phyloP scores from a whole-genome alignment of 2,797 vertebrate species.

The Acanthiza pusilla region DNA sequence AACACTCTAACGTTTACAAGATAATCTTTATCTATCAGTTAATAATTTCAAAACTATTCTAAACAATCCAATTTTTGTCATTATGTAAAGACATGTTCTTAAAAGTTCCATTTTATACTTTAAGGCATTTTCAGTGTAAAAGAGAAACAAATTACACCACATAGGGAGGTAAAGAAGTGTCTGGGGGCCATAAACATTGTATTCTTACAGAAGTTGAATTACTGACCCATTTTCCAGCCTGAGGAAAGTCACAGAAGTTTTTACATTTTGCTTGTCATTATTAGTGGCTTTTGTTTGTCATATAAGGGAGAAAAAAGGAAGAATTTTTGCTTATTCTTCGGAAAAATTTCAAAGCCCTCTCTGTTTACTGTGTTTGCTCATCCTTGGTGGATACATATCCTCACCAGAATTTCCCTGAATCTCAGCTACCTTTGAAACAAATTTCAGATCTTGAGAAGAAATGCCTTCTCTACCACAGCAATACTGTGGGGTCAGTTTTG shows the following conservation, averaged over 20 bases:
- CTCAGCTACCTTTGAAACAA: not conserved
- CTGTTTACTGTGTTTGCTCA: not conserved
- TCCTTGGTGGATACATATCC: accelerated
- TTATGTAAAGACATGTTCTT: not conserved
- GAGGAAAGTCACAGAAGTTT: not conserved
- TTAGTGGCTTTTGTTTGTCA: not conserved
- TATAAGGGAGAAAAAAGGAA: not conserved
- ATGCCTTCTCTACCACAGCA: not conserved
- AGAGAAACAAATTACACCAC: not conserved
- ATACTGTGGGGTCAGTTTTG: not conserved
- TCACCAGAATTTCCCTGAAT: not conserved
- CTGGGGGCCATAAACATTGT: not conserved
- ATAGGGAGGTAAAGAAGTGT: not conserved
- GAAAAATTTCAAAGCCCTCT: not conserved
- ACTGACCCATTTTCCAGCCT: not conserved
- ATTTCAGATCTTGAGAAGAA: not conserved
- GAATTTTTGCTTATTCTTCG: not conserved
- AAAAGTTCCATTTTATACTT: not conserved
- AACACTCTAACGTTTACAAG: not conserved
- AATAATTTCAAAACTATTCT: not conserved
- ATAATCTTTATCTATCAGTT: not conserved
- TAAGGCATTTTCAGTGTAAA: not conserved
- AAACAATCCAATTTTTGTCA: not conserved
- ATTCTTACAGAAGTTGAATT: not conserved
- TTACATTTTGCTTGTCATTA: not conserved